phyloP scores from a whole-genome alignment of 2,113 vertebrate genomes.

The Acinonyx jubatus region DNA sequence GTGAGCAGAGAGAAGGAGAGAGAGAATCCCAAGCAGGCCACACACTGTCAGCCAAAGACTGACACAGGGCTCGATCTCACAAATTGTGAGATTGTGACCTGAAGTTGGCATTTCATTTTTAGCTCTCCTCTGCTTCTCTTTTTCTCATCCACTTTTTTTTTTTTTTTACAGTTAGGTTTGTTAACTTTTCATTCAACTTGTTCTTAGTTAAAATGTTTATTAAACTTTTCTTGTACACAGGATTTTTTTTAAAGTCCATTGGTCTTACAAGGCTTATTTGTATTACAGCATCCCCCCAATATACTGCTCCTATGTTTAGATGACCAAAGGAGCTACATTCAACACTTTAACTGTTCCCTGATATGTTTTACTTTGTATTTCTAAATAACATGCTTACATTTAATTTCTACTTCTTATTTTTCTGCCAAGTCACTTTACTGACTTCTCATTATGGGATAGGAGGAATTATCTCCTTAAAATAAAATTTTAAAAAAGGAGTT shows the following conservation, averaged over 20 bases:
- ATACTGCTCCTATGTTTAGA: background rate
- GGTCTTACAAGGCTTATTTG: background rate
- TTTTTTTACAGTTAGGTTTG: background rate
- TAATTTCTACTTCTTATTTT: background rate
- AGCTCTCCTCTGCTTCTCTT: background rate
- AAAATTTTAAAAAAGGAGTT: background rate
- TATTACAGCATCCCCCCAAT: background rate
- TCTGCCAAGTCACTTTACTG: background rate
- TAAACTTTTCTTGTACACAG: background rate
- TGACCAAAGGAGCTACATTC: background rate
- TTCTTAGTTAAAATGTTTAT: conserved; percentile 12
- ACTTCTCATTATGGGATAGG: background rate
- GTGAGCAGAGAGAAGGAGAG: too few species aligned
- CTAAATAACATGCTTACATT: background rate
- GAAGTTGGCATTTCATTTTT: background rate
- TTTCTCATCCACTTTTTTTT: background rate
- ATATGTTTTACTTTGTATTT: background rate
- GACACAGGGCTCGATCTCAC: too few species aligned
- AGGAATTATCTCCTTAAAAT: background rate
- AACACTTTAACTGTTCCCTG: background rate
- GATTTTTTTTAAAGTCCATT: background rate
- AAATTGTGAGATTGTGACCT: too few species aligned
- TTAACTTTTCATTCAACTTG: background rate
- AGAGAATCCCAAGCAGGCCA: too few species aligned
- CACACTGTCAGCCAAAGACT: too few species aligned